Percentiles rank a stretch among this genome's conserved stretches.
These are phyloP conservation scores for Chesias legatella DNA, from an alignment of 2,888 invertebrate genomes.

Conservation along the genomic window DNA sequence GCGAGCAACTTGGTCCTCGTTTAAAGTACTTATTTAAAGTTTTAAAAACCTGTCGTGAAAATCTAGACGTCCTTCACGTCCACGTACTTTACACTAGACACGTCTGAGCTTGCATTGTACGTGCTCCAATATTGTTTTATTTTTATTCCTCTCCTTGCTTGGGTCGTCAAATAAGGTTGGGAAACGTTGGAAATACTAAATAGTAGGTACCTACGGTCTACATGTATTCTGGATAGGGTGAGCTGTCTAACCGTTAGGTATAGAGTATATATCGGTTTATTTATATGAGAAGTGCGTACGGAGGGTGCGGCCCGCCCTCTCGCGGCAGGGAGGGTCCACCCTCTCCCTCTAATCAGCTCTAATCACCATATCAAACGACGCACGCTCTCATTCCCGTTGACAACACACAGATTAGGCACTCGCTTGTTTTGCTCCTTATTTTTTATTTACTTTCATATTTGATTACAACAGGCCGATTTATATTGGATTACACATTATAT, in stretches of 20 bases:
- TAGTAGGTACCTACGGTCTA: constrained; percentile 32
- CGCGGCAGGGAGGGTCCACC: constrained; percentile 30
- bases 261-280: constrained; percentile 74
- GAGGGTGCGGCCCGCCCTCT: constrained; percentile 52
- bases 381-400: constrained; percentile 73
- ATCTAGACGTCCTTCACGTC: constrained; percentile 18
- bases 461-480: constrained; percentile 1
- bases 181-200: constrained; percentile 36
- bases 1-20: too few relatives aligned
- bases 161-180: constrained; percentile 31
- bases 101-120: constrained; percentile 27
- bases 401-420: constrained; percentile 71
- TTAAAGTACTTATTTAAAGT: too few relatives aligned
- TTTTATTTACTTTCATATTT: constrained; percentile 28
- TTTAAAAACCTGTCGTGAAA: constrained; percentile 10
- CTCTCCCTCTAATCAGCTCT: constrained; percentile 77
- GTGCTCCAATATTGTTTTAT: constrained; percentile 29
- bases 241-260: constrained; percentile 49
- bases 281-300: constrained; percentile 74
- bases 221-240: constrained; percentile 45
- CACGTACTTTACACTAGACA: constrained; percentile 15
- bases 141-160: constrained; percentile 17
- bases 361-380: constrained; percentile 81
- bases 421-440: constrained; percentile 43
- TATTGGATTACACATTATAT: too few relatives aligned